These are phyloP conservation scores for Upupa epops DNA, from an alignment of 2,113 vertebrate species.

Conservation along the genomic window DNA sequence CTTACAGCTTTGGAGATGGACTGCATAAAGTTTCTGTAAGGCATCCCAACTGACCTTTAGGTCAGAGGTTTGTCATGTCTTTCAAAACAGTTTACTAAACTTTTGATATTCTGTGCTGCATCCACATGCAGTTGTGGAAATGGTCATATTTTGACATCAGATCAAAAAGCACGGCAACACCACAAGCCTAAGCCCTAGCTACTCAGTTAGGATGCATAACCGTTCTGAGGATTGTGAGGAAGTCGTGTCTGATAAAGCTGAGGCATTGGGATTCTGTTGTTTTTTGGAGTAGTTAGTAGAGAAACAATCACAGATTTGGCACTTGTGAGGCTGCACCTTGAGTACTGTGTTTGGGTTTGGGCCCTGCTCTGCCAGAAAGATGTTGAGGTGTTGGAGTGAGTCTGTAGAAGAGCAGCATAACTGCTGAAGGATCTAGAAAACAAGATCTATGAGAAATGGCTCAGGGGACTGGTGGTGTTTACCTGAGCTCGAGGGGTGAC, in stretches of 20 bases:
- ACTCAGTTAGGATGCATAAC: background rate
- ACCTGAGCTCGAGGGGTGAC: background rate
- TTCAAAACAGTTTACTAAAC: background rate
- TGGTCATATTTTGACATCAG: background rate
- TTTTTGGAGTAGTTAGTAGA: background rate
- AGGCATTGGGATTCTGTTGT: background rate
- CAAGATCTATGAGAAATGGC: background rate
- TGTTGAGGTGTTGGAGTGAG: background rate
- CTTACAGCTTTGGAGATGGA: background rate
- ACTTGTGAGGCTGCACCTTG: background rate
- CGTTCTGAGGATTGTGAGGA: background rate
- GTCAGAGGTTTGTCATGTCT: background rate
- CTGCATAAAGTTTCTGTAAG: background rate
- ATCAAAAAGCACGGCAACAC: background rate
- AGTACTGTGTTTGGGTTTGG: background rate
- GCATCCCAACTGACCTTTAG: background rate
- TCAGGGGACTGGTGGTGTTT: background rate
- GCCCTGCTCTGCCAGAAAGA: background rate
- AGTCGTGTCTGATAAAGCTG: background rate
- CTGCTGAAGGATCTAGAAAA: background rate
- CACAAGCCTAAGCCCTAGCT: background rate
- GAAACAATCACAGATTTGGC: background rate
- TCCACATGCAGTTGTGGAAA: background rate
- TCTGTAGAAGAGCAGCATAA: background rate
- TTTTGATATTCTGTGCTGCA: background rate